Base-by-base conservation (phyloP, 2,888 invertebrate genomes). In the Crioceris asparagi region DNA sequence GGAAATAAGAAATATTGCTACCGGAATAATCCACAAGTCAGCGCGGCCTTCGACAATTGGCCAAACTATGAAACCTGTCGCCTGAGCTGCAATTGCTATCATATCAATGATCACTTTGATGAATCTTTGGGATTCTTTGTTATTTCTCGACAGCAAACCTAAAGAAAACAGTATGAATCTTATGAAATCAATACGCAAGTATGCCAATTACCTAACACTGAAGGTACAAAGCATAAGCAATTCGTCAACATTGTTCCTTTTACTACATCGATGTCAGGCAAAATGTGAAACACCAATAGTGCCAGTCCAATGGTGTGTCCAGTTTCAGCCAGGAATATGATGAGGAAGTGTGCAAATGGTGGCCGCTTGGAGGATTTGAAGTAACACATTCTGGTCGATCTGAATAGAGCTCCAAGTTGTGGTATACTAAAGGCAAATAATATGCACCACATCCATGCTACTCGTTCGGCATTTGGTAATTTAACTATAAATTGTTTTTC, bases 191-290 rank as follows among this genome's bases (percentile, higher is more conserved):
- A n/a, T n/a, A n/a, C n/a, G n/a, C n/a, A n/a, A n/a, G n/a, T 18
- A 12, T 27, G 19, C 25, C 7, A 34, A 61, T 63, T 61, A 73
- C 75, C 75, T 43, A 76, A 65, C 38, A 79, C 66, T 12, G 83
- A 84, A 2, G 97, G 97, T 27, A 94, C 71, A 51, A 96, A 81
- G 61, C 93, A 94, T 36, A 96, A 75, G 54, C 93, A 93, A 62
- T 93, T 94, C 17, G 93, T 93, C 47, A 97, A 69, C 90, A 94
- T 93, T 23, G 92, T 88, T 27, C 92, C 94, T 62, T 91, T 88
- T 37, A 94, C 83, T 4, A 91, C 88, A 64, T 97, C 93, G 49
- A 96, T 65, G 57, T 90, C 83, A 1, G 97, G 96, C 33, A 97
- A 70, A 31, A 96, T 79, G 44, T 81, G 77, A 62, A 92, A 90